Conservation (phyloP, 2,113 vertebrate species). For the Lutjanus erythropterus region DNA sequence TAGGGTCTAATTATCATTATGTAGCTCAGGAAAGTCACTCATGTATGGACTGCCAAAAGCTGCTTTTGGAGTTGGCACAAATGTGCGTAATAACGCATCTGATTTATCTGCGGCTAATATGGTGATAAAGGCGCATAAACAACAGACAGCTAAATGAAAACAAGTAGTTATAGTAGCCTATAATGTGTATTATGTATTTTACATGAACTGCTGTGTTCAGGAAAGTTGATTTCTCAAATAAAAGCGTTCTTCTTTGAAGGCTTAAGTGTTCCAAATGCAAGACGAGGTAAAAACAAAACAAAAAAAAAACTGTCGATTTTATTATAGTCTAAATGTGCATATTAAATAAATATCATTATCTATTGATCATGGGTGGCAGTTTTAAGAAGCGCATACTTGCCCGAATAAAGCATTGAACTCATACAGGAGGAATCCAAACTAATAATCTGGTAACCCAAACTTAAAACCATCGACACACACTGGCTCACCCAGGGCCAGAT, state of each 20-base stretch:
- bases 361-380: background rate
- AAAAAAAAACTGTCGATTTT: too few species aligned
- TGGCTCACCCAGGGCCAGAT: slow-evolving; percentile 89
- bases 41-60: background rate
- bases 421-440: background rate
- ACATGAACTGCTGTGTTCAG: background rate
- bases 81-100: slow-evolving; percentile 45
- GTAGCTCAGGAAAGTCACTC: background rate
- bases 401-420: too few species aligned
- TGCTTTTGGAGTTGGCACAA: slow-evolving; percentile 7
- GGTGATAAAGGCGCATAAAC: background rate
- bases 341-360: too few species aligned
- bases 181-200: background rate
- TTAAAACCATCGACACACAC: background rate
- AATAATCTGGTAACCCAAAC: background rate
- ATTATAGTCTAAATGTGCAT: background rate
- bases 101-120: background rate
- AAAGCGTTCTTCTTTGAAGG: too few species aligned
- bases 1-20: too few species aligned
- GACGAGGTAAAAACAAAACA: background rate
- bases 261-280: background rate
- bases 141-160: background rate
- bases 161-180: background rate
- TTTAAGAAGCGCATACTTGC: too few species aligned
- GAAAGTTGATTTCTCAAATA: background rate